Conservation (phyloP, 2,113 vertebrate species). For the Nymphicus hollandicus region DNA sequence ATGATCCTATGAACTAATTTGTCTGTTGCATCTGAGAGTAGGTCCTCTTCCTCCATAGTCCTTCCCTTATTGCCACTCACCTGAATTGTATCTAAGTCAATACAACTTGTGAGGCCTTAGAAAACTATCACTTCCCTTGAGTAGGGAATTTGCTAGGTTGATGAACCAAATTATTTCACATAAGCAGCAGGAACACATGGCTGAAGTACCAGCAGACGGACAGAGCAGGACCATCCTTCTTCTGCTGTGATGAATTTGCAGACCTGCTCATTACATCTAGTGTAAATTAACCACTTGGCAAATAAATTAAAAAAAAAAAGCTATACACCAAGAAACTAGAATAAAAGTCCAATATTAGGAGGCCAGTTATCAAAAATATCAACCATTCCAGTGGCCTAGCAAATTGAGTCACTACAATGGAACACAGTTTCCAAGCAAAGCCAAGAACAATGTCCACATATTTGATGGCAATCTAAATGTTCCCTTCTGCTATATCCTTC, state of each 20-base stretch:
- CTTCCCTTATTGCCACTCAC: background rate
- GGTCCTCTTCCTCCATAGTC: rapidly evolving
- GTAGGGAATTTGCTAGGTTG: background rate
- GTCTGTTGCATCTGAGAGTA: background rate
- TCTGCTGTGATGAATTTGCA: background rate
- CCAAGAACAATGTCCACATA: background rate
- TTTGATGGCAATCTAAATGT: background rate
- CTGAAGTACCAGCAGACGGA: background rate
- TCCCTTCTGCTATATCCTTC: background rate
- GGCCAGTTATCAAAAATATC: background rate
- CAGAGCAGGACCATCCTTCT: background rate
- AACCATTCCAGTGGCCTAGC: background rate
- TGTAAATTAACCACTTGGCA: background rate
- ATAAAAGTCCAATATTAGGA: background rate
- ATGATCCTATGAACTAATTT: background rate
- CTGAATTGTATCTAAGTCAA: background rate
- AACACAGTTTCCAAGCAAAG: background rate
- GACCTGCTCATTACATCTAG: background rate
- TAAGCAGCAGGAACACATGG: background rate
- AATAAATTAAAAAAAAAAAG: background rate
- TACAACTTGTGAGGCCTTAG: background rate
- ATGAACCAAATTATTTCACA: background rate
- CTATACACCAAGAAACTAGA: background rate
- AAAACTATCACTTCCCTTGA: background rate
- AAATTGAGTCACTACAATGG: background rate